Base-by-base conservation (phyloP, 2,797 vertebrate genomes). In the Eulemur albifrons region DNA sequence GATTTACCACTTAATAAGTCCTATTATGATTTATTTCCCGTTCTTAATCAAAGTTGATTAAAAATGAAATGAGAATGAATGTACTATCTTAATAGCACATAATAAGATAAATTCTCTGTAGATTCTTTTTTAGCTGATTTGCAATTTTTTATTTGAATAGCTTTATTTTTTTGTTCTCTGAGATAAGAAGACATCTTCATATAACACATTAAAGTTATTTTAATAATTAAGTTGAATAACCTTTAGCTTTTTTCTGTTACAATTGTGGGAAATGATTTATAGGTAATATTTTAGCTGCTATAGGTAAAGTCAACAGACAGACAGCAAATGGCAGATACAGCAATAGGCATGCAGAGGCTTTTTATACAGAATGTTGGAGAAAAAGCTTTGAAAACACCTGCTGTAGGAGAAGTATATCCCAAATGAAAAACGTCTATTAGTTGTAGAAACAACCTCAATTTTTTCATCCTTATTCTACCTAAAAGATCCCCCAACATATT, bases 71-170 rank as follows among this genome's bases (percentile, higher is more conserved):
- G 63, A 97, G 79, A 96, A 45, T 80, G 57, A 97, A 95, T 88
- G 50, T 9, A 73, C 5, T 57, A 81, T 77, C 7, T 77, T 94
- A 97, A 89, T 65, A 90, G 80, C 20, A 77, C 23, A 7, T 54
- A 95, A 93, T 79, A 76, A 94, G 23, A 89, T 50, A 7, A 11
- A 93, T 95, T 96, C n/a, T 94, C 90, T 73, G 45, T 95, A 96
- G 84, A 85, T 92, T 3, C 27, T 92, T 52, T 48, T 38, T 25
- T 45, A 67, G 25, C 85, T 86, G 93, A 86, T n/a, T 94, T 11
- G 76, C 10, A 43, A 25, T 11, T 59, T 90, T 87, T 87, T 85
- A 54, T 90, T 69, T 79, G 69, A 63, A 75, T 59, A 17, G 9
- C 27, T 67, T 70, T 76, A 80, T 80, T 43, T 80, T 92, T 85